These are phyloP conservation scores for Hedychridium roseum DNA, from an alignment of 2,888 invertebrate genomes.

Conservation along the genomic window DNA sequence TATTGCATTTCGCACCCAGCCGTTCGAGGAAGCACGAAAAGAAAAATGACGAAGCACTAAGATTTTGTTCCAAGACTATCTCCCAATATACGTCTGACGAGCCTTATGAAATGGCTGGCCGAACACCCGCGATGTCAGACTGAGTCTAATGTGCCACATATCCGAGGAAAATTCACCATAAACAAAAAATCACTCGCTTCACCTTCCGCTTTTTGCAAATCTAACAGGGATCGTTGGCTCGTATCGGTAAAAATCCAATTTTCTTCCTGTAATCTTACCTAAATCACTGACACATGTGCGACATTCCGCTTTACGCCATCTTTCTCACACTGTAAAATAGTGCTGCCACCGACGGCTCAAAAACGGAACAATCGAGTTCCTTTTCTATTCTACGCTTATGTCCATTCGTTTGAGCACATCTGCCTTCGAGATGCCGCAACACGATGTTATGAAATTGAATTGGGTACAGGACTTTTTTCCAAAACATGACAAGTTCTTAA, in stretches of 20 bases:
- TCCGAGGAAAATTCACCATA: slow-evolving; percentile 10
- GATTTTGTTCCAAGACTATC: background rate
- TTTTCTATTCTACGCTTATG: too few species aligned
- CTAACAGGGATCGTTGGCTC: background rate
- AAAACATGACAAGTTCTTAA: too few species aligned
- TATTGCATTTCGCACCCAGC: too few species aligned
- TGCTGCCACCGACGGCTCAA: too few species aligned
- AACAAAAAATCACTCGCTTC: too few species aligned
- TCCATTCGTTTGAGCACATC: too few species aligned
- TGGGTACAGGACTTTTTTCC: too few species aligned
- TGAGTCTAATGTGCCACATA: slow-evolving; percentile 15
- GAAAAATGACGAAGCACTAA: background rate
- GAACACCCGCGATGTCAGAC: slow-evolving; percentile 32
- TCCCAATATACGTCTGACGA: slow-evolving; percentile 17
- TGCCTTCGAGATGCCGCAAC: too few species aligned
- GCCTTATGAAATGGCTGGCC: slow-evolving; percentile 36
- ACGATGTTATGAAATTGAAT: too few species aligned
- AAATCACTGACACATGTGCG: slow-evolving; percentile 57
- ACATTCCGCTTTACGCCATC: slow-evolving; percentile 56
- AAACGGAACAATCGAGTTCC: too few species aligned
- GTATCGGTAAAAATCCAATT: slow-evolving; percentile 15
- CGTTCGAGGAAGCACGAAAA: background rate
- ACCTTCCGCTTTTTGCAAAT: slow-evolving; percentile 6
- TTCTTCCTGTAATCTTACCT: slow-evolving; percentile 39
- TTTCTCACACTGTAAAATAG: too few species aligned